phyloP scores from a whole-genome alignment of 2,888 invertebrate species.

The Tipula confusa region DNA sequence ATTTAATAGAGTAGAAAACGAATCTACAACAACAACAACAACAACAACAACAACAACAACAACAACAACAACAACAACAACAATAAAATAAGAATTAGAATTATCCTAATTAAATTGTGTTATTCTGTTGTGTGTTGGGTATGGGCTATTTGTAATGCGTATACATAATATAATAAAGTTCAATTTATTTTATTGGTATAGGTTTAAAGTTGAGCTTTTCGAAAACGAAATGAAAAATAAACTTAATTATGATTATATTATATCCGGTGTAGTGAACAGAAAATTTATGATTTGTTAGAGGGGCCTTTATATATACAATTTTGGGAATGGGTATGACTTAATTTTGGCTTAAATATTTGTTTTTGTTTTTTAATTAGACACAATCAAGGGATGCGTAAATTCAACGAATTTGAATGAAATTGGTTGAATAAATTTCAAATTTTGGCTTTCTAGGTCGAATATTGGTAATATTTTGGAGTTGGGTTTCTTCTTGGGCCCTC shows the following conservation, averaged over 20 bases:
- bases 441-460: too few species aligned
- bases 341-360: too few species aligned
- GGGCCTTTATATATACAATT: too few species aligned
- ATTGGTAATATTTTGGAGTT: too few species aligned
- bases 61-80: background rate
- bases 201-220: background rate
- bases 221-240: background rate
- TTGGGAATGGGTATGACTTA: too few species aligned
- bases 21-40: background rate
- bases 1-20: background rate
- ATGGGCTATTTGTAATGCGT: too few species aligned
- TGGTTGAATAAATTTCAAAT: too few species aligned
- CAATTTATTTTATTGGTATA: background rate
- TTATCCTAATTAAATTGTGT: constrained; percentile 3
- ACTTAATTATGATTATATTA: background rate
- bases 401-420: too few species aligned
- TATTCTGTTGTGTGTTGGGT: background rate
- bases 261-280: background rate
- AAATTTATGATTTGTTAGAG: background rate
- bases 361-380: too few species aligned
- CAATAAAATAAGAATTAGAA: background rate
- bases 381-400: too few species aligned
- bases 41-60: background rate
- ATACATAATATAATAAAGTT: background rate
- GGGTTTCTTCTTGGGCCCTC: too few species aligned